Percentiles rank a stretch among this genome's conserved stretches.
phyloP scores from a whole-genome alignment of 2,888 invertebrate genomes.

The Cosmia trapezina region DNA sequence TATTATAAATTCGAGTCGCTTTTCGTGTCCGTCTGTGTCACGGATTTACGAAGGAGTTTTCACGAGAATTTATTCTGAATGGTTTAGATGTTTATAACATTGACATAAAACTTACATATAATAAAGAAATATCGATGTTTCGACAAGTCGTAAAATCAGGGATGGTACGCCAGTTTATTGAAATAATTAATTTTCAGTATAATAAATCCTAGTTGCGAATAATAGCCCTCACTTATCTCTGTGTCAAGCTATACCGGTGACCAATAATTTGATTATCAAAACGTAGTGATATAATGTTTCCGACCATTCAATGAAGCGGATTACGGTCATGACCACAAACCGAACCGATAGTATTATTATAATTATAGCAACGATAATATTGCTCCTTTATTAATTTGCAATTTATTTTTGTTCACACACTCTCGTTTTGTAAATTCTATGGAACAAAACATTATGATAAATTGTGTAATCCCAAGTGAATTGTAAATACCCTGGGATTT shows the following conservation, averaged over 20 bases:
- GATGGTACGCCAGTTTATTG: too few relatives aligned
- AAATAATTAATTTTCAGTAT: neutral
- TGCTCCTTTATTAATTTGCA: neutral
- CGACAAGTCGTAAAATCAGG: neutral
- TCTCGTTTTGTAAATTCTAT: neutral
- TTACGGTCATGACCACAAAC: constrained; percentile 20
- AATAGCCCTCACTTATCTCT: neutral
- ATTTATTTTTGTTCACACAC: too few relatives aligned
- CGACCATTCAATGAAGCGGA: constrained; percentile 14
- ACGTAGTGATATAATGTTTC: constrained; percentile 6
- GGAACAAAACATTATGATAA: constrained; percentile 10
- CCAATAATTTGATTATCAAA: constrained; percentile 30
- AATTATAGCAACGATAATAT: neutral
- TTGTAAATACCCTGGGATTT: constrained; percentile 13
- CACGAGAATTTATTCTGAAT: neutral
- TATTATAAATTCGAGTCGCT: neutral
- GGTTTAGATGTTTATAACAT: neutral
- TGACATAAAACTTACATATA: neutral
- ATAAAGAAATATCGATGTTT: neutral
- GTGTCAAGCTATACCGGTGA: constrained; percentile 2
- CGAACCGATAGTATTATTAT: neutral
- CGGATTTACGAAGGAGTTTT: neutral
- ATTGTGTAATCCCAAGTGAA: neutral
- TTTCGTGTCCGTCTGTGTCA: neutral
- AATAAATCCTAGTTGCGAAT: neutral